A percentile compares a stretch with the other conserved stretches of the same genome.
phyloP scores from a whole-genome alignment of 2,888 invertebrate genomes.

The Bhutanitis thaidina region DNA sequence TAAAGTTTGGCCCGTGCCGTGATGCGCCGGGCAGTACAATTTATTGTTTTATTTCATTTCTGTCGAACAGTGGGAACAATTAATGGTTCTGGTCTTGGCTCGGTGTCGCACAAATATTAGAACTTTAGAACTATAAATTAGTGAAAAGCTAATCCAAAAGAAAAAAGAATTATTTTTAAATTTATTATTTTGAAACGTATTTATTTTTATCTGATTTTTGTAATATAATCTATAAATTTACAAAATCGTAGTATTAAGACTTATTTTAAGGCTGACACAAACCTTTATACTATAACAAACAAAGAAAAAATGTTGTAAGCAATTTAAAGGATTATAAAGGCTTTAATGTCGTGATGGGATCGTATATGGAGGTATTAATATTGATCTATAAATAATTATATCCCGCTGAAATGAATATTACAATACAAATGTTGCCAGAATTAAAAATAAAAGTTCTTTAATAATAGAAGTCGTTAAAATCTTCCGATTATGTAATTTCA shows the following conservation, averaged over 20 bases:
- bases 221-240: constrained; percentile 11
- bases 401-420: background rate
- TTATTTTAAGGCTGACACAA: constrained; percentile 11
- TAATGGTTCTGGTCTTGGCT: background rate
- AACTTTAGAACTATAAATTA: background rate
- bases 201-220: constrained; percentile 2
- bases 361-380: background rate
- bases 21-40: no score
- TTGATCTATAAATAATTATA: background rate
- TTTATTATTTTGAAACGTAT: background rate
- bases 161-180: background rate
- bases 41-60: no score
- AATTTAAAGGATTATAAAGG: background rate
- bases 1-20: no score
- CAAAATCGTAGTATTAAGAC: background rate
- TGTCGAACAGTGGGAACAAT: background rate
- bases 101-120: background rate
- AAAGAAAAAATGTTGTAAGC: background rate
- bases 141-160: background rate
- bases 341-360: background rate
- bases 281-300: background rate
- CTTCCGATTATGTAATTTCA: background rate
- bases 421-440: background rate
- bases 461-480: background rate
- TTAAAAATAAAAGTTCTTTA: background rate